Percentiles rank a stretch among this genome's conserved stretches.
Evolutionary conservation across 1,140 invertebrate genomes (phyloP).

Genomic region (Musca domestica): DNA sequence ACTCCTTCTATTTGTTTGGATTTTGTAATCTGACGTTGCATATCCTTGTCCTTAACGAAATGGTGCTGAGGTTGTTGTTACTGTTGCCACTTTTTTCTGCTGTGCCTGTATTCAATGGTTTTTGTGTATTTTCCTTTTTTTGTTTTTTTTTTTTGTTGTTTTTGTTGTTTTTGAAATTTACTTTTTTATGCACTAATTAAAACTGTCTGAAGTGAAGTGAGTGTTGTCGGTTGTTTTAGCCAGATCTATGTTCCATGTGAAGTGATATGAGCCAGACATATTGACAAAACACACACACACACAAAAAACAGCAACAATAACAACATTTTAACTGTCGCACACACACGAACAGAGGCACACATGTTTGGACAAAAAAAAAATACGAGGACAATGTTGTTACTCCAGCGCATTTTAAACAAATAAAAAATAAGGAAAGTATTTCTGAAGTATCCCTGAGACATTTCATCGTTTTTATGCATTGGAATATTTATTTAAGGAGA

Average conservation of each 20-base stretch:
- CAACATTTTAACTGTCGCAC: too few species aligned
- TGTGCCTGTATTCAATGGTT: too few species aligned
- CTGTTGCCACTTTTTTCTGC: not conserved
- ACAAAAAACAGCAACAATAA: too few species aligned
- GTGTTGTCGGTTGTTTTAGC: not conserved
- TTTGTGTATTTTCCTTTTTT: not conserved
- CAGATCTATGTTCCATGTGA: not conserved
- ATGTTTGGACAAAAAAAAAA: too few species aligned
- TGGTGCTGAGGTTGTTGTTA: not conserved
- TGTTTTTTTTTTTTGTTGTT: not conserved
- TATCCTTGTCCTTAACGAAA: not conserved
- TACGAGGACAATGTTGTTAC: too few species aligned
- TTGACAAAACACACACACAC: not conserved
- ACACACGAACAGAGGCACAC: too few species aligned
- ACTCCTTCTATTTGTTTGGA: not conserved
- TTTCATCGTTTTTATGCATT: too few species aligned
- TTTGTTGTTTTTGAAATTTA: not conserved
- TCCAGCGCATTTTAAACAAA: too few species aligned
- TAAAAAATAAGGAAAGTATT: too few species aligned
- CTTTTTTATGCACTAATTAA: constrained; percentile 18
- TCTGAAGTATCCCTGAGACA: too few species aligned
- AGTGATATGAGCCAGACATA: not conserved
- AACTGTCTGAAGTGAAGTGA: constrained; percentile 13
- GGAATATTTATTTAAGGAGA: too few species aligned
- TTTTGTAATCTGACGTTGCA: not conserved